Evolutionary conservation across 2,888 invertebrate genomes (phyloP).

Genomic region (Anoncus sp.): DNA sequence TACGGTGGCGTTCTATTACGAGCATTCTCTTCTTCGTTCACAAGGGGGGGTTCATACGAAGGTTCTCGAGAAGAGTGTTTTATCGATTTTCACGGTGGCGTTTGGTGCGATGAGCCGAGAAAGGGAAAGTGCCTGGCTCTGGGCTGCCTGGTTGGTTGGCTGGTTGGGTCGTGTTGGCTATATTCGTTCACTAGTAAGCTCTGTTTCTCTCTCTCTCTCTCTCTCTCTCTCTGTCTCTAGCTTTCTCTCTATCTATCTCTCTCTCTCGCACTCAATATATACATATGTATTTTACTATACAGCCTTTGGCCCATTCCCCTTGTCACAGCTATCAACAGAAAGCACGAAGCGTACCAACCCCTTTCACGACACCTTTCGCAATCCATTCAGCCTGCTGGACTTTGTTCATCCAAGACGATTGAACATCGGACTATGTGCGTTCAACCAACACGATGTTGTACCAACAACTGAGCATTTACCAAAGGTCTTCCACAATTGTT

Average conservation of each 20-base stretch:
- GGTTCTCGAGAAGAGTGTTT: slow-evolving; percentile 64
- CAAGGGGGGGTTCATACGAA: slow-evolving; percentile 28
- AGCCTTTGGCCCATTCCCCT: slow-evolving; percentile 16
- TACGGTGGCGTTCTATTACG: slow-evolving; percentile 49
- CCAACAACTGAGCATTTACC: neutral
- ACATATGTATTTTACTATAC: slow-evolving; percentile 7
- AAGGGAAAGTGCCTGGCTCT: slow-evolving; percentile 77
- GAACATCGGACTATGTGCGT: neutral
- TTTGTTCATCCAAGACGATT: neutral
- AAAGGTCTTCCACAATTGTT: neutral
- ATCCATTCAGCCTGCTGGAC: slow-evolving; percentile 5
- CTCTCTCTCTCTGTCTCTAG: neutral
- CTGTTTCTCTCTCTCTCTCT: neutral
- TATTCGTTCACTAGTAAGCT: slow-evolving; percentile 24
- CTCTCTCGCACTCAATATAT: neutral
- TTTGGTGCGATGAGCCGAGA: slow-evolving; percentile 75
- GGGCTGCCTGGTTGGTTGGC: slow-evolving; percentile 66
- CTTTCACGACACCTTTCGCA: slow-evolving; percentile 11
- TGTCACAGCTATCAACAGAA: slow-evolving; percentile 23
- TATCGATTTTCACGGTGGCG: slow-evolving; percentile 66
- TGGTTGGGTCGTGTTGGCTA: slow-evolving; percentile 33
- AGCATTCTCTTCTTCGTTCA: slow-evolving; percentile 42
- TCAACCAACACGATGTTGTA: neutral
- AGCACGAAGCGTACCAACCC: slow-evolving; percentile 14
- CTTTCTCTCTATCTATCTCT: neutral